Evolutionary conservation across 1,140 invertebrate species (phyloP), one percentile per base, ranked within the genome.

Genomic region (Lepidurus packardi): DNA sequence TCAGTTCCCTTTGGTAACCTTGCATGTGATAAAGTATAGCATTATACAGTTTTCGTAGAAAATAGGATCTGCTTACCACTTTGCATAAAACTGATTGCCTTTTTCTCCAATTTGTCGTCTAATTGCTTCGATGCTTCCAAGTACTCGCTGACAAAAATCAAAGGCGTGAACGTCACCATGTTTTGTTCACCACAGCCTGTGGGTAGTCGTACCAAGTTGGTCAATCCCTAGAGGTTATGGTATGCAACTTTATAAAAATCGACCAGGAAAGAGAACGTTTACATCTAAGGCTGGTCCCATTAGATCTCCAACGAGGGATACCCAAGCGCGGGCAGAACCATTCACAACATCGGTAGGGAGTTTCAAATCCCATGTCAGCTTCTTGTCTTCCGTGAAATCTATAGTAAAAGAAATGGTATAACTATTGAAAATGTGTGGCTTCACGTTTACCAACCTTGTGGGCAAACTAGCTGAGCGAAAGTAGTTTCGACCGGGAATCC

Each of bases 121-220:
- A 78, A 74, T 11, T 80, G 82, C 5, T 83, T 82, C 1, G 87
- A 88, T 0, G 86, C 84, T 25, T 87, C 85, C 65, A 93, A 83
- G 80, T 93, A 92, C 7, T 88, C 83, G 43, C 92, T 83, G 2
- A 93, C 89, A 77, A 91, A 89, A 78, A 94, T 88, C 82, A 93
- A 93, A 0, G 93, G 92, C 4, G 91, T 91, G 25, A 94, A 89
- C 8, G 91, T 88, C 4, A 93, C 86, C 91, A 95, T 92, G 84
- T 94, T 95, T 84, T 95, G 93, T 82, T 95, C 93, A 0, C 93
- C 92, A 82, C 91, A 94, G 1, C 91, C 91, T 65, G 88, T 88
- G 0, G 91, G 90, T n/a, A 91, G 79, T 6, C 84, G 81, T 7
- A 91, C 86, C 0, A 91, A 83, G 7, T 85, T 84, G 6, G 90